phyloP scores from a whole-genome alignment of 1,140 invertebrate species.

The Conus ventricosus region DNA sequence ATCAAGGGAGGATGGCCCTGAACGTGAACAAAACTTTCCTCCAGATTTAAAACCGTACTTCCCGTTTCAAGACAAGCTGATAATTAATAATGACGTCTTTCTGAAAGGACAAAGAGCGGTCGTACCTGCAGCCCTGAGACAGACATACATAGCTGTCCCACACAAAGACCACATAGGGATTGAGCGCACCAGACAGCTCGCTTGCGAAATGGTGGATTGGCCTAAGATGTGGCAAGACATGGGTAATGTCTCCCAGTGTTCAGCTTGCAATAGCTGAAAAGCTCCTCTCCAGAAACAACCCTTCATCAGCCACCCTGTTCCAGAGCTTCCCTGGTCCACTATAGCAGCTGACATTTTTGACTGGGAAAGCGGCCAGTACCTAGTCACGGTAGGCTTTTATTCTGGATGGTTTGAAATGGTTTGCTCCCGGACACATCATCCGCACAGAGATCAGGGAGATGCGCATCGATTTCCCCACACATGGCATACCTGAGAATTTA shows the following conservation, averaged over 20 bases:
- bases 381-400: background rate
- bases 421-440: background rate
- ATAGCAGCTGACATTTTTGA: background rate
- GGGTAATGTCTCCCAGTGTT: background rate
- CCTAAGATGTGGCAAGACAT: background rate
- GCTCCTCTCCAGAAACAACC: constrained; percentile 9
- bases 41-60: background rate
- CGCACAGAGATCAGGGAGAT: background rate
- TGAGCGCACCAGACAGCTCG: constrained; percentile 11
- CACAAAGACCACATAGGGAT: constrained; percentile 22
- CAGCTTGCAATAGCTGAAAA: no score
- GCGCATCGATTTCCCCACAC: background rate
- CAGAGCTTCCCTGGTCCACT: constrained; percentile 15
- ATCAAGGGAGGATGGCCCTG: background rate
- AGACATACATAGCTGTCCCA: background rate
- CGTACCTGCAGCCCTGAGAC: background rate
- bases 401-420: background rate
- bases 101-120: background rate
- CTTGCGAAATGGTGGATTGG: background rate
- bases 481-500: background rate
- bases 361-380: background rate
- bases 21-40: background rate
- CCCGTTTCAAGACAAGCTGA: background rate
- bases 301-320: constrained; percentile 24
- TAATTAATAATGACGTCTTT: background rate